Evolutionary conservation across 1,140 invertebrate genomes (phyloP).

Genomic region (Oncopodura yosiiana): DNA sequence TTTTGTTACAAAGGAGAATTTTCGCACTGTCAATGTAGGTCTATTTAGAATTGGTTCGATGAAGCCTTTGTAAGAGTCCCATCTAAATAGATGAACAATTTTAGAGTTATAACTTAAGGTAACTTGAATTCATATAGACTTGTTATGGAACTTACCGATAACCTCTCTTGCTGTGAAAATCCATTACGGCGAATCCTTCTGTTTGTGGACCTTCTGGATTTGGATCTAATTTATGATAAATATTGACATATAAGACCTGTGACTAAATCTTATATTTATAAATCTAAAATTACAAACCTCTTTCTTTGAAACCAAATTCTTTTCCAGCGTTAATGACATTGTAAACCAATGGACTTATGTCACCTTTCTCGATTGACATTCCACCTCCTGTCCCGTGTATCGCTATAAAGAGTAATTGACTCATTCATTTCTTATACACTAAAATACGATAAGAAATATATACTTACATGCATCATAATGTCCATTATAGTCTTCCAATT

Average conservation of each 20-base stretch:
- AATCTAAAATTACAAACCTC: no score
- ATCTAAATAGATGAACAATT: no score
- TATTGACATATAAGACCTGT: no score
- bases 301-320: slow-evolving; percentile 24
- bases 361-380: slow-evolving; percentile 18
- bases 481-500: slow-evolving; percentile 26
- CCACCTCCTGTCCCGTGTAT: slow-evolving; percentile 18
- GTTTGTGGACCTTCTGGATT: slow-evolving; percentile 11
- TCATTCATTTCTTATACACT: background rate
- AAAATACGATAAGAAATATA: background rate
- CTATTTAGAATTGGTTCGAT: slow-evolving; percentile 16
- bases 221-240: no score
- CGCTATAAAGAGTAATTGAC: slow-evolving; percentile 3
- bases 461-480: slow-evolving; percentile 21
- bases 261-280: no score
- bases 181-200: slow-evolving; percentile 31
- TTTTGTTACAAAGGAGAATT: slow-evolving; percentile 25
- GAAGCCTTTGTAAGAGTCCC: slow-evolving; percentile 21
- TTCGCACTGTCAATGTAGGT: slow-evolving; percentile 21
- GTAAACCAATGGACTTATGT: slow-evolving; percentile 16
- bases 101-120: no score
- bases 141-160: no score
- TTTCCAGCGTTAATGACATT: slow-evolving; percentile 22
- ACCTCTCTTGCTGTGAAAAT: slow-evolving; percentile 21
- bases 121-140: no score